Base-by-base conservation (phyloP, 2,797 vertebrate species). In the Phaenicophaeus curvirostris region DNA sequence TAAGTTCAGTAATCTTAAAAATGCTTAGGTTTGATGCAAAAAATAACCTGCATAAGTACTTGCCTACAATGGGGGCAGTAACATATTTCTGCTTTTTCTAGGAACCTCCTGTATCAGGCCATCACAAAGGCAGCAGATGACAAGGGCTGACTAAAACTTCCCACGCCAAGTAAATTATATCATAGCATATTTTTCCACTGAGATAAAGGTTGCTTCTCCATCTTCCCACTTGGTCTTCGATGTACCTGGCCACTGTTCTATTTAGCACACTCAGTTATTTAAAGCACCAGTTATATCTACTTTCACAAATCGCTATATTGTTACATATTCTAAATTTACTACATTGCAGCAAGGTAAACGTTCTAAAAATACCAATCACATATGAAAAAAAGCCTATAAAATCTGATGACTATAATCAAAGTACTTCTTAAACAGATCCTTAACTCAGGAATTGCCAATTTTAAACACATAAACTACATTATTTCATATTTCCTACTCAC, bases 401-500 rank as follows among this genome's bases (percentile, higher is more conserved):
- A 91, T 54, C 35, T 69, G 37, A 81, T 54, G 1, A 63, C 33
- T 73, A 41, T 9, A 86, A 65, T 66, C 28, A 73, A 62, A 79
- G 37, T n/a, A 83, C 30, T 65, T 61, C 48, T 69, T 58, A 57
- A 87, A 66, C 30, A 72, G 90, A 71, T 59, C 63, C 17, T 33
- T 58, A 81, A 62, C 35, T 83, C 15, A 17, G 65, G 55, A 90
- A 91, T 24, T 53, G 27, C 42, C 61, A 62, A 66, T 91, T 95
- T 85, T 58, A 93, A 83, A 59, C 30, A 59, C 16, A 82, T 82
- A 62, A 84, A 59, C 87, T 62, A 75, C 15, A 73, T 85, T 46
- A 77, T 39, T 93, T 95, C 48, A 19, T 75, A 85, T 85, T 92
- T 89, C 68, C 58, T 91, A 83, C 41, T 87, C 50, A 31, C 68